These are phyloP conservation scores for Phalacrocorax pelagicus DNA, from an alignment of 2,113 vertebrate genomes.

Conservation along the genomic window DNA sequence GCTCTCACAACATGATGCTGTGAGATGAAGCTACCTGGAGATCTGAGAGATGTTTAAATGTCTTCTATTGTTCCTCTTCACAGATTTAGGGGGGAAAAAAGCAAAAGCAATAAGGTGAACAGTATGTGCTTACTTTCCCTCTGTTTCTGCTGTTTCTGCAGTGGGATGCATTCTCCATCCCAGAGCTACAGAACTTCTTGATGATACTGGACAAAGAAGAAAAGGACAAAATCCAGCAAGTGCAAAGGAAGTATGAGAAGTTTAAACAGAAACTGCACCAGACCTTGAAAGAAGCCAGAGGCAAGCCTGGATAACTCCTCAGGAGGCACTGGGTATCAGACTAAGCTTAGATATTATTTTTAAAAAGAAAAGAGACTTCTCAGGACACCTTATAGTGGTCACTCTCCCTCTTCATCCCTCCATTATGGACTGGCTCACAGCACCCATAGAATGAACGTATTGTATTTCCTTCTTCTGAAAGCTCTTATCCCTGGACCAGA, in stretches of 20 bases:
- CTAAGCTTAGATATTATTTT: constrained; percentile 60
- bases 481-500: background rate
- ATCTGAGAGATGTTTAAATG: background rate
- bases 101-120: background rate
- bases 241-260: constrained; percentile 82
- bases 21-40: background rate
- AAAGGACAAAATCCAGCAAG: constrained; percentile 86
- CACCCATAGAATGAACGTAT: background rate
- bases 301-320: constrained; percentile 75
- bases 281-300: constrained; percentile 78
- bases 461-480: background rate
- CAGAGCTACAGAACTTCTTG: constrained; percentile 96
- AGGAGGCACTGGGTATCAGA: background rate
- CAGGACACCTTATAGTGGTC: constrained; percentile 64
- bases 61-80: background rate
- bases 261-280: constrained; percentile 86
- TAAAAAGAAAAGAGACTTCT: constrained; percentile 67
- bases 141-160: constrained; percentile 53
- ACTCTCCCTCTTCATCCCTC: background rate
- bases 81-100: background rate
- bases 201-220: constrained; percentile 92
- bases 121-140: background rate
- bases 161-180: constrained; percentile 97
- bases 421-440: constrained; percentile 4
- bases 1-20: accelerated